Evolutionary conservation across 2,113 vertebrate genomes (phyloP).

Genomic region (Damaliscus lunatus): DNA sequence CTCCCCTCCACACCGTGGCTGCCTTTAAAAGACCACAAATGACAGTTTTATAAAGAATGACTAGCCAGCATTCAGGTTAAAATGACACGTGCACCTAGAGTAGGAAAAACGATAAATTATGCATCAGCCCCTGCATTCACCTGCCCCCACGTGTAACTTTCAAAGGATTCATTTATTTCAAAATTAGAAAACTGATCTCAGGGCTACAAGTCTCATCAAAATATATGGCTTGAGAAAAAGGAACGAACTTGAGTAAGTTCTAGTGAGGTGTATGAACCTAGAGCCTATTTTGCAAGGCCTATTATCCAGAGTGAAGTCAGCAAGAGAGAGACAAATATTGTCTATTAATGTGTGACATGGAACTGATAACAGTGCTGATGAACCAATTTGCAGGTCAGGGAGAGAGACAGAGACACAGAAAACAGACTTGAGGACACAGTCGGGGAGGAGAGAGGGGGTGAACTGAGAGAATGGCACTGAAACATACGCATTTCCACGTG

Average conservation of each 20-base stretch:
- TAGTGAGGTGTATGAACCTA: background rate
- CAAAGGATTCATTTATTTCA: conserved; percentile 14
- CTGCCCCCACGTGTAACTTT: background rate
- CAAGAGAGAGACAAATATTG: background rate
- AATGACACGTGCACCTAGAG: background rate
- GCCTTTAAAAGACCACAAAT: background rate
- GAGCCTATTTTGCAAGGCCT: background rate
- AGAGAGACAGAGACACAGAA: background rate
- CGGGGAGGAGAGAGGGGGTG: background rate
- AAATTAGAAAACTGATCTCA: conserved; percentile 16
- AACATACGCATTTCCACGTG: background rate
- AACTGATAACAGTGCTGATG: background rate
- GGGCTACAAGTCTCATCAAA: background rate
- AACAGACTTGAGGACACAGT: background rate
- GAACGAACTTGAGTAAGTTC: background rate
- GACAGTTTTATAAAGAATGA: background rate
- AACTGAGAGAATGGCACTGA: background rate
- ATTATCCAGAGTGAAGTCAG: background rate
- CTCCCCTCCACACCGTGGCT: no score
- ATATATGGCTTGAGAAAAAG: background rate
- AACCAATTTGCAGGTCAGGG: background rate
- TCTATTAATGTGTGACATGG: background rate
- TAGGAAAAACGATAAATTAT: conserved; percentile 31
- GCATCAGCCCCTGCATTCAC: background rate
- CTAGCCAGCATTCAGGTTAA: background rate